Evolutionary conservation across 2,888 invertebrate species (phyloP).

Genomic region (Pristionchus maxplancki): DNA sequence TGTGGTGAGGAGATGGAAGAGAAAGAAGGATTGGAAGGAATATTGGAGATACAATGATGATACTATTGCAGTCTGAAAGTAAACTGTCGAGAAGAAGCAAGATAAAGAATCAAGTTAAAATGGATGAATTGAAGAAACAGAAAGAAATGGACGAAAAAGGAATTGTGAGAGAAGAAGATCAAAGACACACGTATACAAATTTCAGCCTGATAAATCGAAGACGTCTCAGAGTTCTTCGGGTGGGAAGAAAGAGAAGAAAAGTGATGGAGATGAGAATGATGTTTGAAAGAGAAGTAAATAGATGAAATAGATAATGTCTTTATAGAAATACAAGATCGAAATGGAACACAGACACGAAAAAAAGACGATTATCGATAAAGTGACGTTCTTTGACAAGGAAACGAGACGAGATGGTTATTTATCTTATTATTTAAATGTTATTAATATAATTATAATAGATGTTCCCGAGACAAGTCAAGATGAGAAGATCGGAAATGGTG

Average conservation of each 20-base stretch:
- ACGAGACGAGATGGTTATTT: background rate
- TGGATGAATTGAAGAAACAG: background rate
- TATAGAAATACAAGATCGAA: background rate
- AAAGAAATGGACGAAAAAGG: background rate
- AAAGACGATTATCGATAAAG: constrained; percentile 40
- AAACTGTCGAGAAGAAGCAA: constrained; percentile 29
- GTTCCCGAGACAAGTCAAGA: background rate
- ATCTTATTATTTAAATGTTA: background rate
- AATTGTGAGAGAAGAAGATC: background rate
- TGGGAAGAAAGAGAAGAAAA: background rate
- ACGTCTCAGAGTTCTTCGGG: background rate
- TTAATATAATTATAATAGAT: background rate
- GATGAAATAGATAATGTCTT: background rate
- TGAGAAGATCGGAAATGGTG: constrained; percentile 8
- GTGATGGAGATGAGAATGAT: background rate
- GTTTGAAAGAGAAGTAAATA: background rate
- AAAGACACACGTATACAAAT: background rate
- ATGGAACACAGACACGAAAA: constrained; percentile 25
- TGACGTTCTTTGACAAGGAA: constrained; percentile 36
- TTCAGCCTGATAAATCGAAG: background rate
- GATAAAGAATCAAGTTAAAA: background rate
- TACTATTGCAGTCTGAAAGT: constrained; percentile 15
- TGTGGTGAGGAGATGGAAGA: constrained; percentile 1
- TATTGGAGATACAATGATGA: no score
- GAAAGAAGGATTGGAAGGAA: background rate